These are phyloP conservation scores for Gymnopithys bicolor DNA, from an alignment of 2,797 vertebrate genomes.

Conservation along the genomic window DNA sequence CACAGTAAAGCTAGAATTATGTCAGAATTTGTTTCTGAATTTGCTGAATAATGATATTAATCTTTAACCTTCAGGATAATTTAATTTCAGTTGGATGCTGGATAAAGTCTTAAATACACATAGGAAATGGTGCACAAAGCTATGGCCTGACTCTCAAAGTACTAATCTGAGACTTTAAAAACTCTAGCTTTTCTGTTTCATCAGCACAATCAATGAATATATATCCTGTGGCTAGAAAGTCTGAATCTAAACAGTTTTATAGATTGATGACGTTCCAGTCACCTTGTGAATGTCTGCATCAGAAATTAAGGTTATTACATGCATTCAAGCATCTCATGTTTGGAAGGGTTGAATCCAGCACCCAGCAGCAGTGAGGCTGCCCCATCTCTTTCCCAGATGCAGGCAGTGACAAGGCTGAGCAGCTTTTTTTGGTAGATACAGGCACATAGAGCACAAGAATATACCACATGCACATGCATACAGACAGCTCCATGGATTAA, in stretches of 20 bases:
- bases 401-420: neutral
- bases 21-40: neutral
- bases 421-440: neutral
- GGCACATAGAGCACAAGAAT: fast-evolving
- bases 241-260: neutral
- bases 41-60: neutral
- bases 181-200: constrained; percentile 15
- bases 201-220: constrained; percentile 5
- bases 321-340: neutral
- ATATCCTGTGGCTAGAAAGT: neutral
- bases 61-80: neutral
- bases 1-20: neutral
- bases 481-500: fast-evolving
- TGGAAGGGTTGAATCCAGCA: neutral
- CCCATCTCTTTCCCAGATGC: neutral
- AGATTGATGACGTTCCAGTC: neutral
- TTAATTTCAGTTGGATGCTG: neutral
- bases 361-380: neutral
- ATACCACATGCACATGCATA: fast-evolving
- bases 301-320: neutral
- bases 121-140: neutral
- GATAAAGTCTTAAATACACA: neutral
- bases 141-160: neutral
- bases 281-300: neutral
- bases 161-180: neutral